Base-by-base conservation (phyloP, 2,797 vertebrate genomes). In the Gambelia wislizenii region DNA sequence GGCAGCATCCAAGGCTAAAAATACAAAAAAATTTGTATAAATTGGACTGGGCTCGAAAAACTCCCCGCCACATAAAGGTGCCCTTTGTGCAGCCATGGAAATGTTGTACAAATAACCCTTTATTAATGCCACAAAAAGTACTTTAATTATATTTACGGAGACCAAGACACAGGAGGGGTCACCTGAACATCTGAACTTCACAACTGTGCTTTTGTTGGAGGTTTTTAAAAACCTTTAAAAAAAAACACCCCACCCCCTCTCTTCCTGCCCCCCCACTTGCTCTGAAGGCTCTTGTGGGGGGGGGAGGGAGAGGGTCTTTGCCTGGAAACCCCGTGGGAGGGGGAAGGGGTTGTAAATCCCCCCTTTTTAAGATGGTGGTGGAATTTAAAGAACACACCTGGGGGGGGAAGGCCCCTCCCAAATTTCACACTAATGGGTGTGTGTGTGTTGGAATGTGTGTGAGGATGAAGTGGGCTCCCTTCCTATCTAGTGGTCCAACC, bases 81-180 rank as follows among this genome's bases (percentile, higher is more conserved):
- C 95, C 97, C 98, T 99, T 99, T 99, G 99, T 99, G 97, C 97
- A 94, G 95, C 97, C 96, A 97, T 99, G 98, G 98, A 99, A 98
- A 99, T 98, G 98, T 98, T 98, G 97, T 98, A 99, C 98, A 99
- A 99, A 99, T 98, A 98, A 98, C 97, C 98, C 98, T 99, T 99
- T 99, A 98, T 99, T 98, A 98, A 98, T 96, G 98, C 98, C 98
- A 98, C 98, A 98, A 98, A 98, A 98, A 98, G 97, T 96, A 97
- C 96, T 98, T 98, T 98, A 99, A 99, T 98, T 98, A 98, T 98
- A 98, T 98, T 99, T 98, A 98, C 98, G 98, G 96, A 98, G 98
- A 98, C 98, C 98, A 98, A 94, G 97, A 94, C 96, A 49, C 36
- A 4, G 44, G 93, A 4, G 44, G 93, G 91, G 95, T 96, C 95